These are phyloP conservation scores for Chrysolina haemoptera DNA, from an alignment of 2,888 invertebrate species.

Conservation along the genomic window DNA sequence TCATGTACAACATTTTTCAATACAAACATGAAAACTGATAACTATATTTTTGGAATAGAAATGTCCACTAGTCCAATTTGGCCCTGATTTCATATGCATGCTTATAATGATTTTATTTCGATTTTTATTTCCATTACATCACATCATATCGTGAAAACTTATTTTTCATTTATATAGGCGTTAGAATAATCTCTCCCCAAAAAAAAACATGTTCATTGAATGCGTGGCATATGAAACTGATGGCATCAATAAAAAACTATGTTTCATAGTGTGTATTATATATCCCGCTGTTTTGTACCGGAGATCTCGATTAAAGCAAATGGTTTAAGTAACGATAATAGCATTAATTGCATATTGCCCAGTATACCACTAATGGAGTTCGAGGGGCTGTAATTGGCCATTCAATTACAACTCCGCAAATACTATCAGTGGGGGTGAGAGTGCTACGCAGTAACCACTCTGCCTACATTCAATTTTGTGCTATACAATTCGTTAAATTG, in stretches of 20 bases:
- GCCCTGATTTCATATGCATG: no score
- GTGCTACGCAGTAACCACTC: constrained; percentile 50
- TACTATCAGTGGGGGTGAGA: constrained; percentile 61
- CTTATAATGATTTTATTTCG: no score
- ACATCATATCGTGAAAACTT: no score
- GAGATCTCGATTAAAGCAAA: constrained; percentile 43
- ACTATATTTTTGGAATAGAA: no score
- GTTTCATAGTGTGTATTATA: constrained; percentile 24
- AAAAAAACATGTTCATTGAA: background rate
- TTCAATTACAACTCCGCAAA: constrained; percentile 61
- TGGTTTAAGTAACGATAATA: constrained; percentile 54
- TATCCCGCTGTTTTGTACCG: constrained; percentile 36
- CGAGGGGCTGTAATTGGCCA: constrained; percentile 62
- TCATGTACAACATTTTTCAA: no score
- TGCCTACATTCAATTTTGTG: constrained; percentile 39
- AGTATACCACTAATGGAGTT: constrained; percentile 57
- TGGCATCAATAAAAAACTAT: constrained; percentile 29
- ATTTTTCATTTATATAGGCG: no score
- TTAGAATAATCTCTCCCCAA: no score
- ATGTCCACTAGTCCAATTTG: no score
- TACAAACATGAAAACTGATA: no score
- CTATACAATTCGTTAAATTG: constrained; percentile 43
- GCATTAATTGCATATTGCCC: constrained; percentile 59
- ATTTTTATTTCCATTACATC: no score
- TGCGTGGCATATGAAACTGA: background rate